phyloP scores from a whole-genome alignment of 2,888 invertebrate genomes.

The Pomacea canaliculata region DNA sequence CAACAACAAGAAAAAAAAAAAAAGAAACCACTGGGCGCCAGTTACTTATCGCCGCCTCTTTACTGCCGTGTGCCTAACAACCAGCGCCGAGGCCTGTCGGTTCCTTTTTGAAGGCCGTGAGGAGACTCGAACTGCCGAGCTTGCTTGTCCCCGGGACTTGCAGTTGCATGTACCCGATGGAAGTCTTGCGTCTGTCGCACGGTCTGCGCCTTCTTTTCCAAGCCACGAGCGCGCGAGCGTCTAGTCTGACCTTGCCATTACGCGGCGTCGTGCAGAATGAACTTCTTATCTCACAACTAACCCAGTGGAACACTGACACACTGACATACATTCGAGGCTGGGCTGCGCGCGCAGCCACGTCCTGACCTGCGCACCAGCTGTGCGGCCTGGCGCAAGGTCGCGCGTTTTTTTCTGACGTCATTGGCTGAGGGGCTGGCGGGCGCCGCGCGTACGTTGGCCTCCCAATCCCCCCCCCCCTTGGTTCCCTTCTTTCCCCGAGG shows the following conservation, averaged over 20 bases:
- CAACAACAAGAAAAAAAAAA: too few species aligned
- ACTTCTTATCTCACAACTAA: constrained; percentile 24
- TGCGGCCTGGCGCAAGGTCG: background rate
- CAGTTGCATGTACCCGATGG: background rate
- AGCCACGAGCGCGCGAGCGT: too few species aligned
- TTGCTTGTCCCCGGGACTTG: background rate
- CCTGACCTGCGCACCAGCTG: background rate
- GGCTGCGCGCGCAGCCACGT: constrained; percentile 1
- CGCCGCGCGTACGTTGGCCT: background rate
- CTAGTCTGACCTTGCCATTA: constrained; percentile 18
- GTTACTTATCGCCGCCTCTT: too few species aligned
- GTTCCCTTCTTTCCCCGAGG: background rate
- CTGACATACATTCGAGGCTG: constrained; percentile 15
- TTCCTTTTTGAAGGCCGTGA: background rate
- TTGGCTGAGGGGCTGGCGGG: too few species aligned
- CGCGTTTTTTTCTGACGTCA: background rate
- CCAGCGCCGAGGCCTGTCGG: too few species aligned
- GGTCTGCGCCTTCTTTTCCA: background rate
- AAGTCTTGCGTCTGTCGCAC: background rate
- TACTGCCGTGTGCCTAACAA: too few species aligned
- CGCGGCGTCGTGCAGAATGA: constrained; percentile 2
- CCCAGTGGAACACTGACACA: constrained; percentile 26
- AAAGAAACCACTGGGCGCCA: too few species aligned
- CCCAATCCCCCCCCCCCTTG: background rate
- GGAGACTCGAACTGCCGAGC: background rate